phyloP scores from a whole-genome alignment of 2,797 vertebrate species.

The Aratinga solstitialis region DNA sequence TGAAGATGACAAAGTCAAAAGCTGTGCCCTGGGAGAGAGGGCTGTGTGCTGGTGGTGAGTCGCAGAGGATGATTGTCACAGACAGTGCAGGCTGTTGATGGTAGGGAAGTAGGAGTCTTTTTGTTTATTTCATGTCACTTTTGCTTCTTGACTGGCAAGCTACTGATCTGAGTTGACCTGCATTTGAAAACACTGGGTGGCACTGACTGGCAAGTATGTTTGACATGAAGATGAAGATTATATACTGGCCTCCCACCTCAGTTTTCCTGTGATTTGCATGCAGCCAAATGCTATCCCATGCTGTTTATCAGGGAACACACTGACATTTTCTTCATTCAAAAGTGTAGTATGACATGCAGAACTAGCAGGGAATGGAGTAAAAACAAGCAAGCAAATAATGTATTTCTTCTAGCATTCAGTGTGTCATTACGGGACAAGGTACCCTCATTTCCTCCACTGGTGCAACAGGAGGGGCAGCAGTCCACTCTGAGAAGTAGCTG shows the following conservation, averaged over 20 bases:
- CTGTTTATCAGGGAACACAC: background rate
- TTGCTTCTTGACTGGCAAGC: background rate
- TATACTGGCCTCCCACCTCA: background rate
- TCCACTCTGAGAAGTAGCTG: background rate
- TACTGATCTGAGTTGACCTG: constrained; percentile 21
- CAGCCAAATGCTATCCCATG: background rate
- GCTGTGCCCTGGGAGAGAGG: background rate
- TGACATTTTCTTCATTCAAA: background rate
- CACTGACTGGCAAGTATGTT: background rate
- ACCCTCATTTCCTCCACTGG: background rate
- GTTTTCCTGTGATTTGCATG: background rate
- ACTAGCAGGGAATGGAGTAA: background rate
- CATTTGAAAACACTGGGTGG: background rate
- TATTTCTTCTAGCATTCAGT: background rate
- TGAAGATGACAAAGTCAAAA: constrained; percentile 2
- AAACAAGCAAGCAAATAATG: background rate
- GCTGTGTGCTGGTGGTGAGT: background rate
- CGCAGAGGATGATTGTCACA: background rate
- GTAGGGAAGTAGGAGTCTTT: background rate
- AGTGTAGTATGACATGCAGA: background rate
- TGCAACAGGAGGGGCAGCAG: background rate
- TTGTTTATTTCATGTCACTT: constrained; percentile 3
- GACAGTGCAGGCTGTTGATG: background rate
- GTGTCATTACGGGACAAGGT: rapidly evolving
- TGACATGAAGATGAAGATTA: background rate